Conservation (phyloP, 2,113 vertebrate species). For the Cygnus atratus region DNA sequence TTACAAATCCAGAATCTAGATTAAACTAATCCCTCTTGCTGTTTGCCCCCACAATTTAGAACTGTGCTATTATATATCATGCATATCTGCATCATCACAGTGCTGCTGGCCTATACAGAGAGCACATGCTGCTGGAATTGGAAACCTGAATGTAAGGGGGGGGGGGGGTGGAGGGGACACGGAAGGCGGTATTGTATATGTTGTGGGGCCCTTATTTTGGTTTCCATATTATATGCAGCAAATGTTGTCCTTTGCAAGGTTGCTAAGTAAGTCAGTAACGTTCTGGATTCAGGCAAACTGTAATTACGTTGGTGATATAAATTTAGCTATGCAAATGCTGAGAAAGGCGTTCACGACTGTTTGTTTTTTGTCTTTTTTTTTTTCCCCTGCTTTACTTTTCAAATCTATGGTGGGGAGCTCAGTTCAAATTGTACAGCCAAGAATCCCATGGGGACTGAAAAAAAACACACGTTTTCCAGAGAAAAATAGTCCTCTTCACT, state of each 20-base stretch:
- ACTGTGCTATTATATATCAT: rapidly evolving
- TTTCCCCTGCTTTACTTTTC: not conserved
- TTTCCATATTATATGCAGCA: not conserved
- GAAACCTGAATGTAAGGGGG: not conserved
- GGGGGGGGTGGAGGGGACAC: no score
- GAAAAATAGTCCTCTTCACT: not conserved
- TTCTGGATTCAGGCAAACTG: not conserved
- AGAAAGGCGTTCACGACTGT: rapidly evolving
- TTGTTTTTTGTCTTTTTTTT: not conserved
- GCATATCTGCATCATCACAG: rapidly evolving
- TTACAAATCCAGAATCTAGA: not conserved
- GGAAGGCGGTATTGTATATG: not conserved
- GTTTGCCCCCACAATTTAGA: not conserved
- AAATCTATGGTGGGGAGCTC: not conserved
- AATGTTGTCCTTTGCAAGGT: not conserved
- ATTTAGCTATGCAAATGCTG: not conserved
- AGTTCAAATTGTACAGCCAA: not conserved
- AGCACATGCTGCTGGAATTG: not conserved
- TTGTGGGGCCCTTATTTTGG: not conserved
- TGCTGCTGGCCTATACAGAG: not conserved
- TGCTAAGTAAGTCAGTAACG: not conserved
- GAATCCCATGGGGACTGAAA: not conserved
- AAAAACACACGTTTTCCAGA: not conserved
- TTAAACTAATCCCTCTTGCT: not conserved
- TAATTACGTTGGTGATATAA: not conserved